A percentile compares a stretch with the other conserved stretches of the same genome.
These are phyloP conservation scores for Slavum lentiscoides DNA, from an alignment of 2,888 invertebrate genomes.

Conservation along the genomic window DNA sequence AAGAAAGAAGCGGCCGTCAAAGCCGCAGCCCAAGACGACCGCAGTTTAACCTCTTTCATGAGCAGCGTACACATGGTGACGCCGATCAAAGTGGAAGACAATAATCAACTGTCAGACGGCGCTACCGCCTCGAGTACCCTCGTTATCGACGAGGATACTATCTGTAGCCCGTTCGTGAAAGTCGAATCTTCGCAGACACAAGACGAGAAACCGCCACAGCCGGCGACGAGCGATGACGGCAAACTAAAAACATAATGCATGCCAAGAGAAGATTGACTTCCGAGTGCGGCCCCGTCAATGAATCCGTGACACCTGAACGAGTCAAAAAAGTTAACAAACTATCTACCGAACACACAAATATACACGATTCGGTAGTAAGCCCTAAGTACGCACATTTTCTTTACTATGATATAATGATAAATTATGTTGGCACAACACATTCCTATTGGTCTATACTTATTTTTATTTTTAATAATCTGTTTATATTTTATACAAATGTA, in stretches of 20 bases:
- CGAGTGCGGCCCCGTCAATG: neutral
- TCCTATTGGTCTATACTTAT: neutral
- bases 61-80: constrained; percentile 56
- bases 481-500: neutral
- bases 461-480: neutral
- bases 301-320: constrained; percentile 21
- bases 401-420: neutral
- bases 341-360: constrained; percentile 16
- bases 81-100: constrained; percentile 54
- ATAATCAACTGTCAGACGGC: neutral
- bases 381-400: constrained; percentile 23
- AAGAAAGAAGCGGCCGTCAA: constrained; percentile 48
- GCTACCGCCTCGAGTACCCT: neutral
- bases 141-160: constrained; percentile 29
- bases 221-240: no score
- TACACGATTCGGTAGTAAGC: constrained; percentile 23
- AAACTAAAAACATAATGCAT: neutral
- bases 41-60: constrained; percentile 57
- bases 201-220: neutral
- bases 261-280: constrained; percentile 47
- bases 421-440: neutral
- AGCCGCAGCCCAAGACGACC: constrained; percentile 56
- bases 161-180: constrained; percentile 30
- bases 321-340: constrained; percentile 35
- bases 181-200: neutral